Evolutionary conservation across 2,113 vertebrate genomes (phyloP), one percentile per base, ranked within the genome.

Genomic region (Myiozetetes cayanensis): DNA sequence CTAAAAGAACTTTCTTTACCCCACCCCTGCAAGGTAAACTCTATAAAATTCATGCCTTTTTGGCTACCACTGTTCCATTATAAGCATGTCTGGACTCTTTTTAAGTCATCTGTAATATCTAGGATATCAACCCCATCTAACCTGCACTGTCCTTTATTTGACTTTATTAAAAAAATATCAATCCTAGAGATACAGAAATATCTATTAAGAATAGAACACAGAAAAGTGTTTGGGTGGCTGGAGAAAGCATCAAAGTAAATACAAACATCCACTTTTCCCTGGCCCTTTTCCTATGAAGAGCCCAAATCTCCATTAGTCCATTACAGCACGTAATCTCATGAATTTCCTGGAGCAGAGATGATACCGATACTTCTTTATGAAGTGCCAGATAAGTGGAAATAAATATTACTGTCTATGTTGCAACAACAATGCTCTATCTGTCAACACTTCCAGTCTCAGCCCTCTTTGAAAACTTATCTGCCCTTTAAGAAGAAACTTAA

Each of bases 101-200:
- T 28, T 2, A 89, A 81, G n/a, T 49, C 10, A 7, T 65, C 80
- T 94, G 59, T 87, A 94, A 91, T 94, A 91, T 35, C 61, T 61
- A 59, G 30, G 39, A 39, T 93, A 90, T 63, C 78, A 46, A 87
- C 5, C 8, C 20, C 62, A 95, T 75, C 85, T 91, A 82, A 89
- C 24, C 39, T 28, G 30, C 10, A 63, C 14, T 41, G 68, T 28
- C 28, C 70, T 90, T 83, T 70, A 66, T 86, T 90, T 80, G 5
- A 70, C 49, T 91, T 95, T 90, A 90, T 77, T 95, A 76, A 94
- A 91, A 74, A 68, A 72, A 81, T 80, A 84, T 23, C 52, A 65
- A 47, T 72, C 44, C 65, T 89, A 67, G 53, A 89, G 46, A 87
- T 39, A 85, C 4, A 79, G 28, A 87, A 82, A 44, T 49, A 65